Evolutionary conservation across 2,888 invertebrate genomes (phyloP).

Genomic region (Coecobrya sp.): DNA sequence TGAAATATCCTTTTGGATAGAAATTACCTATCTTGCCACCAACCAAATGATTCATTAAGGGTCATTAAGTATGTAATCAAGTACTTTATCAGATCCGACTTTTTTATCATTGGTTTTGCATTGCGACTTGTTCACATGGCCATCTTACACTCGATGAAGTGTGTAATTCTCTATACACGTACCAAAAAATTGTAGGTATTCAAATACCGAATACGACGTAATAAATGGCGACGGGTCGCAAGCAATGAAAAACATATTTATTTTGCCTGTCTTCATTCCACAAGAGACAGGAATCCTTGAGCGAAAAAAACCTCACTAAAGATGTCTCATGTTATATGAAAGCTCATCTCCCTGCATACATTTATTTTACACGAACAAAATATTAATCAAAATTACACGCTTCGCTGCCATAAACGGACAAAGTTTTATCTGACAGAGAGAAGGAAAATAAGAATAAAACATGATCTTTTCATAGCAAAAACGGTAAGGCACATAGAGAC

Average conservation of each 20-base stretch:
- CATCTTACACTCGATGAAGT: not conserved
- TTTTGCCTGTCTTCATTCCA: not conserved
- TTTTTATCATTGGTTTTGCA: not conserved
- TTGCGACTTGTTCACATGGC: not conserved
- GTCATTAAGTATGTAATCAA: conserved; percentile 75
- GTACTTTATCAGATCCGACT: conserved; percentile 24
- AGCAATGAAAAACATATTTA: conserved; percentile 68
- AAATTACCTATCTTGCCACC: conserved; percentile 51
- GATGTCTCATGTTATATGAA: not conserved
- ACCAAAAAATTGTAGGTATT: conserved; percentile 54
- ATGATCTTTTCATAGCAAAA: conserved; percentile 42
- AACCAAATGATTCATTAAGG: conserved; percentile 79
- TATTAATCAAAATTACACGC: conserved; percentile 77
- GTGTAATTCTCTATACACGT: not conserved
- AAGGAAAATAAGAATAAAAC: conserved; percentile 54
- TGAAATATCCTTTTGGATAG: conserved; percentile 32
- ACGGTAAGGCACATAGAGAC: conserved; percentile 27
- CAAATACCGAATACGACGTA: too few relatives aligned
- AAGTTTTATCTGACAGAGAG: conserved; percentile 37
- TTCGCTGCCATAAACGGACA: conserved; percentile 55
- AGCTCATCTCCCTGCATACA: not conserved
- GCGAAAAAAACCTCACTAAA: conserved; percentile 27
- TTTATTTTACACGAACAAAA: conserved; percentile 37
- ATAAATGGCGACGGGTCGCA: conserved; percentile 65
- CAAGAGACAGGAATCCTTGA: conserved; percentile 48